Conservation (phyloP, 92 coral and sea anemone species). For the Epizoanthus fatuus region DNA sequence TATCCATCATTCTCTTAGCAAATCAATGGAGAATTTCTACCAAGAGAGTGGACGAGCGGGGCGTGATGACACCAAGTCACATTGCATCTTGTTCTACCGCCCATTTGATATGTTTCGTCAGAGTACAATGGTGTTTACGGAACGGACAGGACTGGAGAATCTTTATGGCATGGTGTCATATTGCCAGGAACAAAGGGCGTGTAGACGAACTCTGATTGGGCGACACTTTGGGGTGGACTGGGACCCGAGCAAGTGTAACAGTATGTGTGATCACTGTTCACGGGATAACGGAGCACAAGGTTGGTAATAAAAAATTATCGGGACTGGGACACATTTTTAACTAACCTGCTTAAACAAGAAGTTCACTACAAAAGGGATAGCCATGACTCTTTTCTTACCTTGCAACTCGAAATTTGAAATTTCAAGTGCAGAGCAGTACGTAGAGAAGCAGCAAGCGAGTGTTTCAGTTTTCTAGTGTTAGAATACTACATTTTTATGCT, state of each 20-base stretch:
- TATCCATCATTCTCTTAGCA: constrained; percentile 94
- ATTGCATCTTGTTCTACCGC: constrained; percentile 89
- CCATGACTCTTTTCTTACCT: too few species aligned
- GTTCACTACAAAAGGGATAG: too few species aligned
- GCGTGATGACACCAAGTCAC: constrained; percentile 80
- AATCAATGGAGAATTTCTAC: constrained; percentile 98
- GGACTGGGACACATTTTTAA: too few species aligned
- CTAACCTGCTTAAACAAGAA: too few species aligned
- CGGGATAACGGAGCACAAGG: constrained; percentile 46
- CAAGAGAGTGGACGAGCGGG: constrained; percentile 99
- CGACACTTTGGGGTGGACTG: constrained; percentile 97
- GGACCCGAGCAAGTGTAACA: constrained; percentile 82
- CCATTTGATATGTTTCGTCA: constrained; percentile 93
- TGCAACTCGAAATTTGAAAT: too few species aligned
- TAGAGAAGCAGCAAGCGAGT: too few species aligned
- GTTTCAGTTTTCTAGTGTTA: too few species aligned
- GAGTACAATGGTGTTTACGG: constrained; percentile 94
- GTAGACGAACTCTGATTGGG: constrained; percentile 91
- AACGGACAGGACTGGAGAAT: constrained; percentile 93
- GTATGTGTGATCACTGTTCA: constrained; percentile 94
- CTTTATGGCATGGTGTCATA: constrained; percentile 89
- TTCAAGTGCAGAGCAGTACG: too few species aligned
- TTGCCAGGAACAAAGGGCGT: constrained; percentile 77
- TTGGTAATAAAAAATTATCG: too few species aligned
- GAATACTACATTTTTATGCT: too few species aligned